Percentiles rank a stretch among this genome's conserved stretches.
These are phyloP conservation scores for Drosophila lacertosa DNA, from an alignment of 1,140 invertebrate genomes.

Conservation along the genomic window DNA sequence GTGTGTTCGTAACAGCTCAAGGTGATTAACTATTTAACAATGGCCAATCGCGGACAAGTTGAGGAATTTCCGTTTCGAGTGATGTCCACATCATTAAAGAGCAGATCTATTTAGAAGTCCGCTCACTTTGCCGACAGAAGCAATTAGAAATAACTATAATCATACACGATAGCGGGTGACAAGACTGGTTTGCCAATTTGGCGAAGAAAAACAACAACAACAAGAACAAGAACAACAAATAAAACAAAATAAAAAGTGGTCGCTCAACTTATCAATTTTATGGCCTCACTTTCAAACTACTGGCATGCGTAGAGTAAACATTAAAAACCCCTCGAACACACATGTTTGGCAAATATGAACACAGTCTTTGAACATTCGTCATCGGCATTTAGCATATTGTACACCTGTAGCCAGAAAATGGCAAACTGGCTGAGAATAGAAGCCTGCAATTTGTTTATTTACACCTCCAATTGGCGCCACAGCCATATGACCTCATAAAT, in stretches of 20 bases:
- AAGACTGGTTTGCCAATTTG: conserved; percentile 58
- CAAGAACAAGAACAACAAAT: conserved; percentile 3
- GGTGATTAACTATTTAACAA: conserved; percentile 35
- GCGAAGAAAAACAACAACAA: conserved; percentile 5
- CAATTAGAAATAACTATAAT: conserved; percentile 51
- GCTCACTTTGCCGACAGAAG: not conserved
- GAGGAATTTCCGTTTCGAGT: conserved; percentile 59
- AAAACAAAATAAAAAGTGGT: conserved; percentile 28
- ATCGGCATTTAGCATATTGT: conserved; percentile 65
- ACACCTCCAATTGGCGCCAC: conserved; percentile 68
- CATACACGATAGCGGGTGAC: conserved; percentile 41
- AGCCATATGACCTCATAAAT: conserved; percentile 56
- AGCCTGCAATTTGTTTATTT: conserved; percentile 68
- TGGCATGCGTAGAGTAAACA: conserved; percentile 49
- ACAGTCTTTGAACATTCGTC: conserved; percentile 60
- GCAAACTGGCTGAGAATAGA: conserved; percentile 5
- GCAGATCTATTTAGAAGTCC: conserved; percentile 27
- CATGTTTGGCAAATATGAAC: conserved; percentile 30
- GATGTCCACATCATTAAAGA: conserved; percentile 23
- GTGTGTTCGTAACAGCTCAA: conserved; percentile 30
- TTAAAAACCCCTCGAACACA: not conserved
- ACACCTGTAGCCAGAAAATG: conserved; percentile 16
- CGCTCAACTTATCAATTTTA: conserved; percentile 30
- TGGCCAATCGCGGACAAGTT: conserved; percentile 23
- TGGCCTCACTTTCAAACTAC: conserved; percentile 56